Conservation (phyloP, 2,888 invertebrate genomes). For the Antheraea assamensis region DNA sequence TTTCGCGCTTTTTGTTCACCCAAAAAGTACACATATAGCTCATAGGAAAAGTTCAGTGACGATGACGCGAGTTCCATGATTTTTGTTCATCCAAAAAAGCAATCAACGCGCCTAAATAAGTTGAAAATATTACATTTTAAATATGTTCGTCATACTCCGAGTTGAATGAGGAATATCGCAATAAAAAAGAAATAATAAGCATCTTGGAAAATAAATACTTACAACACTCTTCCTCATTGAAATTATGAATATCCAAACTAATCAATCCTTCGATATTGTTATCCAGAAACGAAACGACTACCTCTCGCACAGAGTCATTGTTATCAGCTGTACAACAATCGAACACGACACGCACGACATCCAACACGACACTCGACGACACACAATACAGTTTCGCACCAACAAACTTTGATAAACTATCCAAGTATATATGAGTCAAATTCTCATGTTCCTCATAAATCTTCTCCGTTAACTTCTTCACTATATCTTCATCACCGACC, state of each 20-base stretch:
- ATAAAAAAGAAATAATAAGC: not conserved
- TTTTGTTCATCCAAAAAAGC: too few species aligned
- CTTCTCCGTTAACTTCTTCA: slow-evolving; percentile 46
- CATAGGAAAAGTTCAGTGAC: too few species aligned
- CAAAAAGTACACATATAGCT: too few species aligned
- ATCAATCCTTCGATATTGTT: slow-evolving; percentile 40
- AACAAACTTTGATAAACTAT: slow-evolving; percentile 52
- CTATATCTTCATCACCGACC: slow-evolving; percentile 38
- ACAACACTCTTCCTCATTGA: slow-evolving; percentile 49
- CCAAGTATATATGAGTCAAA: slow-evolving; percentile 59
- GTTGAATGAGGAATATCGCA: not conserved
- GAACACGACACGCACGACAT: slow-evolving; percentile 49
- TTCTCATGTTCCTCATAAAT: slow-evolving; percentile 57
- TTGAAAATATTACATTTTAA: too few species aligned
- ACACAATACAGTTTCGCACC: slow-evolving; percentile 35
- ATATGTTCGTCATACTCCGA: not conserved
- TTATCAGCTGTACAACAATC: slow-evolving; percentile 58
- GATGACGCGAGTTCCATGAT: too few species aligned
- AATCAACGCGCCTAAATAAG: too few species aligned
- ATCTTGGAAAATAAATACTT: slow-evolving; percentile 34
- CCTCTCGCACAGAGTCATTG: slow-evolving; percentile 44
- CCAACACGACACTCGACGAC: slow-evolving; percentile 35
- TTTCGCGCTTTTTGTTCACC: too few species aligned
- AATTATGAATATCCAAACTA: slow-evolving; percentile 26
- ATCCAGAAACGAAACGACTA: slow-evolving; percentile 55